phyloP scores from a whole-genome alignment of 2,888 invertebrate species.

The Laothoe populi region DNA sequence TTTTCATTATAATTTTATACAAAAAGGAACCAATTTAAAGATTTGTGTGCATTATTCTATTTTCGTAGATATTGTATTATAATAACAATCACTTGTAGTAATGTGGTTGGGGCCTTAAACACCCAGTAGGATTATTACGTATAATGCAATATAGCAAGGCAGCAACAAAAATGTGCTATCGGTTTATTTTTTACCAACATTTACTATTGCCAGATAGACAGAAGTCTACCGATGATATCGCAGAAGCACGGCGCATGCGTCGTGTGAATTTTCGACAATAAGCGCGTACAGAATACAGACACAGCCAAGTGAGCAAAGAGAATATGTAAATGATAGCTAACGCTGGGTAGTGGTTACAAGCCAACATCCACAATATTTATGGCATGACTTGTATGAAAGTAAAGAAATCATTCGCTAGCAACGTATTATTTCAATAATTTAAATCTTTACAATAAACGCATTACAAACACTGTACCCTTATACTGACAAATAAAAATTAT shows the following conservation, averaged over 20 bases:
- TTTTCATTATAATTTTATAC: constrained; percentile 10
- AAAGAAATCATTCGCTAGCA: constrained; percentile 65
- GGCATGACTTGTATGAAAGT: constrained; percentile 39
- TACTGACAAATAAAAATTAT: constrained; percentile 55
- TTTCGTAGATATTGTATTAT: neutral
- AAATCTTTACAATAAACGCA: constrained; percentile 68
- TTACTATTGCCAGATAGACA: neutral
- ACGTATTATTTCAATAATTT: constrained; percentile 64
- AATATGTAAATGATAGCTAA: neutral
- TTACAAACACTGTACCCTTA: constrained; percentile 72
- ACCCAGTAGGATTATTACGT: neutral
- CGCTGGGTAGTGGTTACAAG: constrained; percentile 1
- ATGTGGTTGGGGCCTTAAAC: constrained; percentile 1
- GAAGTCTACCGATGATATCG: neutral
- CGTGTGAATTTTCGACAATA: too few relatives aligned
- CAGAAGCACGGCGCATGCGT: too few relatives aligned
- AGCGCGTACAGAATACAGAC: neutral
- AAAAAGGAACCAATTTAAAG: neutral
- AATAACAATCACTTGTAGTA: constrained; percentile 1
- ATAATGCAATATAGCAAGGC: neutral
- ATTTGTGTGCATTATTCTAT: neutral
- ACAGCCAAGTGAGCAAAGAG: neutral
- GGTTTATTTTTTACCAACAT: neutral
- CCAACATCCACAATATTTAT: neutral
- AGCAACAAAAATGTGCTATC: neutral